Evolutionary conservation across 2,797 vertebrate genomes (phyloP).

Genomic region (Cetoscarus ocellatus): DNA sequence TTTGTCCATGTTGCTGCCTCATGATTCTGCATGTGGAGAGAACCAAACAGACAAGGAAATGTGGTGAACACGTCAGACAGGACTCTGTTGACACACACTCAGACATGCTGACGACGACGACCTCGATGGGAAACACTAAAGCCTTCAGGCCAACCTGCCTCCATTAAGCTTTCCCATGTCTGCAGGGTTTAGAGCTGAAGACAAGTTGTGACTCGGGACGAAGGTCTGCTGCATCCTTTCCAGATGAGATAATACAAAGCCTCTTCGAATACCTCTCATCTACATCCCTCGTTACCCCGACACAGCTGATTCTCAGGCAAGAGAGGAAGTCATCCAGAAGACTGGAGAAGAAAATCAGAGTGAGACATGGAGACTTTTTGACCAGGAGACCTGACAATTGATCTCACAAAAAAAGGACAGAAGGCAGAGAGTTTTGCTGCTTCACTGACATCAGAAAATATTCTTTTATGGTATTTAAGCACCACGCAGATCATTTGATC

Average conservation of each 20-base stretch:
- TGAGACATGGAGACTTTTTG: conserved; percentile 9
- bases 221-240: conserved; percentile 65
- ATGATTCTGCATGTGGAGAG: conserved; percentile 10
- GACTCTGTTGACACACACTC: conserved; percentile 20
- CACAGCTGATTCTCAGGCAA: conserved; percentile 6
- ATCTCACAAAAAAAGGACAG: conserved; percentile 35
- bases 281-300: conserved; percentile 27
- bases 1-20: conserved; percentile 4
- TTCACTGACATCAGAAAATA: conserved; percentile 12
- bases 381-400: conserved; percentile 24
- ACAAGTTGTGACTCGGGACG: conserved; percentile 68
- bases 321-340: conserved; percentile 22
- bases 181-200: conserved; percentile 44
- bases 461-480: too few species aligned
- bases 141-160: conserved; percentile 61
- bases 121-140: conserved; percentile 39
- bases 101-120: conserved; percentile 12
- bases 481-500: neutral
- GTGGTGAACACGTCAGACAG: conserved; percentile 17
- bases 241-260: conserved; percentile 64
- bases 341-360: neutral
- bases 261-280: conserved; percentile 55
- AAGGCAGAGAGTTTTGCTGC: conserved; percentile 24
- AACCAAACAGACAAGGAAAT: too few species aligned
- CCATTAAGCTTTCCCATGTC: conserved; percentile 51